Evolutionary conservation across 2,888 invertebrate genomes (phyloP), one percentile per base, ranked within the genome.

Genomic region (Leptinotarsa peninsularis): DNA sequence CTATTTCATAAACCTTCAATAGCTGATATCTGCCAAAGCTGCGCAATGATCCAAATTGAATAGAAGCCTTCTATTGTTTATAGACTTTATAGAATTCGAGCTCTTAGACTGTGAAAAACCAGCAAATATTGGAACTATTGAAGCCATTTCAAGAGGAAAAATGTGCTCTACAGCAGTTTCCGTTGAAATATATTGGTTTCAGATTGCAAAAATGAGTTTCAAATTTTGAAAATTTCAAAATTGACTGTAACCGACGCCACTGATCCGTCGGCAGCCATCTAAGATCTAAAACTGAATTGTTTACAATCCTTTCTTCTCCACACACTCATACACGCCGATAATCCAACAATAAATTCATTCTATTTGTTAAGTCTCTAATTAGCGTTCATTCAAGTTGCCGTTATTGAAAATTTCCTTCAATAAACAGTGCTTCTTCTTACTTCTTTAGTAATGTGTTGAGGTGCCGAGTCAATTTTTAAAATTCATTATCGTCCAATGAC

Each of bases 281-380:
- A 71, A 73, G 67, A 60, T 76, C 73, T 69, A 74, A 79, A 76
- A 75, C 74, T 79, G 79, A 81, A 80, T 79, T 80, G 76, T 79
- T 79, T 79, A 80, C 79, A 78, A 79, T 78, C 77, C 72, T 66
- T 58, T 69, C 63, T 66, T 66, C 66, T 67, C 49, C 69, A 23
- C 50, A 71, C 71, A 71, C 68, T 49, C 43, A 69, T 71, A 73
- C 77, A 67, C 69, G 66, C 72, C 60, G 71, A 70, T 77, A 56
- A 71, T 50, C 60, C 63, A 76, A 80, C 79, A 81, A 81, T 79
- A 77, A 79, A 78, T 74, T 76, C 66, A 79, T 78, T 76, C 77
- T 77, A 74, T 78, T 79, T 81, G 80, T 81, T 76, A 74, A 78
- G 75, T 73, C 52, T 72, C 80, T 81, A 81, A 81, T 81, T 81